A percentile compares a stretch with the other conserved stretches of the same genome.
phyloP scores from a whole-genome alignment of 2,113 vertebrate genomes.

The Taurulus bubalis region DNA sequence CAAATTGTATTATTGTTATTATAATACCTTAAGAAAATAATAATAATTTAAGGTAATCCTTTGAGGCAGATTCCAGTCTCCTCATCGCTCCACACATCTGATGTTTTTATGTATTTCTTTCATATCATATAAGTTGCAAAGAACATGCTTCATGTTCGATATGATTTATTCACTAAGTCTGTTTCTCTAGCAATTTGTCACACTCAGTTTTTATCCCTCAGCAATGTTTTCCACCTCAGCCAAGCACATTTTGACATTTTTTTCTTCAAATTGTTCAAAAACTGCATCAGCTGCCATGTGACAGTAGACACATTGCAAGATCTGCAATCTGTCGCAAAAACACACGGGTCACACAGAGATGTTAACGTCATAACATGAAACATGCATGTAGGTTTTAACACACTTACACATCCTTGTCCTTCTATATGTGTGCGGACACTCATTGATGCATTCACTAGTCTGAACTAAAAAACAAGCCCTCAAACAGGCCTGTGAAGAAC shows the following conservation, averaged over 20 bases:
- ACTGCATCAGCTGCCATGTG: conserved; percentile 36
- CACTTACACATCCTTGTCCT: neutral
- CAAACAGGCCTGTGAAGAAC: neutral
- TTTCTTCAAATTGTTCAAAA: too few species aligned
- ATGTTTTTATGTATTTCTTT: neutral
- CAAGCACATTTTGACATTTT: too few species aligned
- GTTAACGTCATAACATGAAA: neutral
- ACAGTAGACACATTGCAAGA: neutral
- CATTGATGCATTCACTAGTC: neutral
- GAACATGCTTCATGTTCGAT: neutral
- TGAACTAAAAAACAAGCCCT: neutral
- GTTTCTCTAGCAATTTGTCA: neutral
- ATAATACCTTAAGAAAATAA: too few species aligned
- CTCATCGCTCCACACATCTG: neutral
- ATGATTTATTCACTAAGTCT: neutral
- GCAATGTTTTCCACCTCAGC: neutral
- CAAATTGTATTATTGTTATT: neutral
- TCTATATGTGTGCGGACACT: neutral
- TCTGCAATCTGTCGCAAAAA: too few species aligned
- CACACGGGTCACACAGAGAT: neutral
- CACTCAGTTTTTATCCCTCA: neutral
- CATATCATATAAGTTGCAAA: neutral
- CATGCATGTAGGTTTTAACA: neutral
- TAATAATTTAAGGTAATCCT: neutral
- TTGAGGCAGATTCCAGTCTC: neutral